Conservation (phyloP, 2,888 invertebrate species). For the Cylloceria caligata region DNA sequence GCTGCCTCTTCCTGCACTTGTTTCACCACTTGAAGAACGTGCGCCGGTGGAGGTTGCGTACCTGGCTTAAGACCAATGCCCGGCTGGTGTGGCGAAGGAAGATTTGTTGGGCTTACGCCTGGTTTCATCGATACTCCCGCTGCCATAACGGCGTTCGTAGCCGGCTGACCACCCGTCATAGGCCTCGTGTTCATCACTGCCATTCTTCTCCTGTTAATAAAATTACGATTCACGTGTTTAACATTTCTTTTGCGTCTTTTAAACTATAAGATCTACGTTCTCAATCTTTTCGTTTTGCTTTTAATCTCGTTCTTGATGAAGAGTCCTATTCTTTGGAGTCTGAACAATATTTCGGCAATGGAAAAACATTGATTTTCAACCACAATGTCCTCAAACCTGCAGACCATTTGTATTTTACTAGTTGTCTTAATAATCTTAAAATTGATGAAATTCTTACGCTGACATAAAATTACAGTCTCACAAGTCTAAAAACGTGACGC, state of each 20-base stretch:
- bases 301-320: too few species aligned
- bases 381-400: too few species aligned
- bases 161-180: constrained; percentile 81
- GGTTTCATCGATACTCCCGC: constrained; percentile 86
- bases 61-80: constrained; percentile 89
- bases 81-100: constrained; percentile 85
- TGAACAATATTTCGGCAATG: too few species aligned
- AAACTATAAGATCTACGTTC: too few species aligned
- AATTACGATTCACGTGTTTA: constrained; percentile 85
- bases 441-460: too few species aligned
- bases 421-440: too few species aligned
- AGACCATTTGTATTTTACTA: too few species aligned
- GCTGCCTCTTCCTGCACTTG: constrained; percentile 97
- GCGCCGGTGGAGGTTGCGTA: constrained; percentile 91
- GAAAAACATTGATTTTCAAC: too few species aligned
- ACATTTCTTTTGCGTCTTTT: neutral
- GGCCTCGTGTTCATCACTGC: constrained; percentile 92
- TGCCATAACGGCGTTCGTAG: constrained; percentile 86
- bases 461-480: too few species aligned
- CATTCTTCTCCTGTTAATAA: constrained; percentile 88
- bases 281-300: too few species aligned
- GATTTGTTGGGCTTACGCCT: constrained; percentile 82
- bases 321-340: too few species aligned
- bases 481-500: too few species aligned
- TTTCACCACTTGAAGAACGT: constrained; percentile 93